Base-by-base conservation (phyloP, 2,888 invertebrate species). In the Harpagoxenus sublaevis region DNA sequence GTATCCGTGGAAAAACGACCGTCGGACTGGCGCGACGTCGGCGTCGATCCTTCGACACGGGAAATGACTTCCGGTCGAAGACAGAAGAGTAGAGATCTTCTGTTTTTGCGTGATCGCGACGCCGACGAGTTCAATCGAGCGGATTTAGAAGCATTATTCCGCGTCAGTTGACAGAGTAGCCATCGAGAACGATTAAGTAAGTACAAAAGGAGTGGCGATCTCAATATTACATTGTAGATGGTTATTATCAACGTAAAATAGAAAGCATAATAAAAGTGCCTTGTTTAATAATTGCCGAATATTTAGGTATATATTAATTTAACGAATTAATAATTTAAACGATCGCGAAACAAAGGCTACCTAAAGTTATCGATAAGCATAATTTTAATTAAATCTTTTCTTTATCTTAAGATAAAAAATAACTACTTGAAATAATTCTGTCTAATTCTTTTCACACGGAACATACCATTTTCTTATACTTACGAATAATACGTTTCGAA, bases 21-120 rank as follows among this genome's bases (percentile, higher is more conserved):
- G 74, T 66, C 78, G 66, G 78, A 71, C 45, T 60, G 73, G 71
- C 87, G 84, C 86, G 81, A 85, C 70, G 84, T 66, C 86, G 81
- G 83, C 70, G 84, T 66, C 82, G 73, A 75, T 62, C 39, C 65
- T 65, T 63, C 75, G 82, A 87, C 84, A 85, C 82, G 71, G 83
- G 39, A 81, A 74, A 83, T 62, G 73, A 74, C 66, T 66, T 84
- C 63, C 63, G 73, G 48, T 53, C 73, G 66, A 23, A n/a, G 74
- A 60, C 66, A 57, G 79, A 48, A 68, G 39, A 48, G 51, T 39
- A 28, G 23, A 71, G 35, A 60, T 48, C 57, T 79, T 35, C 39
- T 15, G 48, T 71, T 79, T 79, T 79, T 79, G 60, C 18, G 48
- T 18, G 60, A 71, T 71, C 10, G 66, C 39, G 66, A 74, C 57